A percentile compares a stretch with the other conserved stretches of the same genome.
phyloP scores from a whole-genome alignment of 1,140 invertebrate species.

The Pogonognathellus flavescens region DNA sequence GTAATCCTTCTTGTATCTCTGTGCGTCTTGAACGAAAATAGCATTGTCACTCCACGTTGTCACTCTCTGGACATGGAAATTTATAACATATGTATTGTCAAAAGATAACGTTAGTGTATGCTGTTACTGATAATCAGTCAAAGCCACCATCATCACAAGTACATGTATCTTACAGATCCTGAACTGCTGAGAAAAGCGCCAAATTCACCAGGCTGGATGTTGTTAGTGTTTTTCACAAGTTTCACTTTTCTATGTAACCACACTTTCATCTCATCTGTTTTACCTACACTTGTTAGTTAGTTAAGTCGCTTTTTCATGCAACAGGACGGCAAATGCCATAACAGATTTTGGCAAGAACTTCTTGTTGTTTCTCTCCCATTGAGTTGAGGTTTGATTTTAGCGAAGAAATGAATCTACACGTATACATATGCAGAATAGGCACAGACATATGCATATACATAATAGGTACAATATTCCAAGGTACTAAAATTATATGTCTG shows the following conservation, averaged over 20 bases:
- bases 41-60: conserved; percentile 37
- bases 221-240: neutral
- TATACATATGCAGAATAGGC: too few species aligned
- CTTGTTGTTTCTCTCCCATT: neutral
- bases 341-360: conserved; percentile 32
- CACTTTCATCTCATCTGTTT: conserved; percentile 15
- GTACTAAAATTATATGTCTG: too few species aligned
- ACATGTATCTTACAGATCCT: neutral
- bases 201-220: neutral
- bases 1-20: conserved; percentile 12
- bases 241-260: neutral
- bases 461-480: too few species aligned
- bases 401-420: neutral
- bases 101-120: conserved; percentile 6
- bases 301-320: conserved; percentile 1
- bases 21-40: conserved; percentile 8
- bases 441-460: too few species aligned
- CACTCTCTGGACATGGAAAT: conserved; percentile 43
- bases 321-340: neutral
- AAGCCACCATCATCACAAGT: neutral
- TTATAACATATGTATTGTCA: conserved; percentile 48
- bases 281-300: conserved; percentile 23
- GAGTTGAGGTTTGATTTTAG: neutral
- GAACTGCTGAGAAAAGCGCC: neutral
- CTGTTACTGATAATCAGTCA: conserved; percentile 7